A percentile compares a stretch with the other conserved stretches of the same genome.
Evolutionary conservation across 2,797 vertebrate genomes (phyloP).

Genomic region (Hemitrygon akajei): DNA sequence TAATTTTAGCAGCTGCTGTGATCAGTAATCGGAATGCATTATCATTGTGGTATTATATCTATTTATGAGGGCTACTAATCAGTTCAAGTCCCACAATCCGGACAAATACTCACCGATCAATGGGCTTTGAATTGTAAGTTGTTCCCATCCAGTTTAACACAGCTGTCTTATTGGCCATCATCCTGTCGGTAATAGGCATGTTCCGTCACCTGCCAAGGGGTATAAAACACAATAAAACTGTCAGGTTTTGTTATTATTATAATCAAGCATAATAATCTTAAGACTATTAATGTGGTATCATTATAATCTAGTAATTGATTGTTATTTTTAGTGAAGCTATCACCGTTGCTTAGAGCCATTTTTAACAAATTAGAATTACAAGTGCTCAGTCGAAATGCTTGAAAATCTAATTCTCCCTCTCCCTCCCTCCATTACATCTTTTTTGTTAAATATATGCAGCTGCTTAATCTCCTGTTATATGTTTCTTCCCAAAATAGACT

Average conservation of each 20-base stretch:
- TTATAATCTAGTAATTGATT: no score
- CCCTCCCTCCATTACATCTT: neutral
- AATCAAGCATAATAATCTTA: neutral
- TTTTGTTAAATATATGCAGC: neutral
- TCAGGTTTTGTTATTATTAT: neutral
- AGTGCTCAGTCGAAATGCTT: neutral
- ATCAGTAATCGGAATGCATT: neutral
- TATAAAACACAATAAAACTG: constrained; percentile 38
- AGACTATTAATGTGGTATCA: neutral
- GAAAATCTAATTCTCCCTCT: neutral
- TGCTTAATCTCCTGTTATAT: neutral
- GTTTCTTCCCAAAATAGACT: no score
- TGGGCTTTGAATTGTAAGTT: constrained; percentile 44
- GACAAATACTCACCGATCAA: constrained; percentile 48
- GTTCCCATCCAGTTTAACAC: constrained; percentile 52
- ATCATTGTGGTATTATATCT: neutral
- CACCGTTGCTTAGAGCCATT: no score
- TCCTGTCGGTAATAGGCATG: constrained; percentile 54
- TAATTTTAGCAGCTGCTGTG: neutral
- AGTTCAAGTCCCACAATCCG: neutral
- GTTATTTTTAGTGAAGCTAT: no score
- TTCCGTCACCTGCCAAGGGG: constrained; percentile 47
- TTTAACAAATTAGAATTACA: neutral
- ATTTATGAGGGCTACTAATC: neutral
- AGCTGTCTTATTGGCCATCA: constrained; percentile 52